Conservation (phyloP, 1,140 invertebrate genomes). For the Diabrotica virgifera region DNA sequence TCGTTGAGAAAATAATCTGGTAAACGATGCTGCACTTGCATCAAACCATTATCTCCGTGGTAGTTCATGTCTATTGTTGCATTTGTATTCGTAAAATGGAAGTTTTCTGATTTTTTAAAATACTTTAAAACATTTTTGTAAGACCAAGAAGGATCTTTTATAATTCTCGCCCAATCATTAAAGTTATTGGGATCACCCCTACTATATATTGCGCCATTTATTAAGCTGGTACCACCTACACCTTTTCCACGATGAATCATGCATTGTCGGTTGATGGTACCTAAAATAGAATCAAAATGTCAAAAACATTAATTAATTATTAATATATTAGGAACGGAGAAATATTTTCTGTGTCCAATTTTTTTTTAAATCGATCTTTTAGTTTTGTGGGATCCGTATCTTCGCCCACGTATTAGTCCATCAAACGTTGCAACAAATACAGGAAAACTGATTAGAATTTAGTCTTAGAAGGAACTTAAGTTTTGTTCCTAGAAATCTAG, state of each 20-base stretch:
- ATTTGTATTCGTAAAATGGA: conserved; percentile 7
- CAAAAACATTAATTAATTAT: too few species aligned
- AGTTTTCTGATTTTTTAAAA: conserved; percentile 56
- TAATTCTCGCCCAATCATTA: conserved; percentile 58
- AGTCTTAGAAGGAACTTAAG: too few species aligned
- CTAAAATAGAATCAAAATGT: too few species aligned
- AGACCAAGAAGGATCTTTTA: conserved; percentile 61
- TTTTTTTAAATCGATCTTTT: too few species aligned
- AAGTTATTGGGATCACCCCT: conserved; percentile 54
- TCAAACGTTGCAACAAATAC: too few species aligned
- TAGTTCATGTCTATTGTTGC: conserved; percentile 12
- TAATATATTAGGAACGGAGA: too few species aligned
- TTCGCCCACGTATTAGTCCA: too few species aligned
- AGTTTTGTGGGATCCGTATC: too few species aligned
- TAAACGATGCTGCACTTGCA: conserved; percentile 15
- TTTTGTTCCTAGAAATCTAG: too few species aligned
- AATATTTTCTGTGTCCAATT: too few species aligned
- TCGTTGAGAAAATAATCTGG: conserved; percentile 34
- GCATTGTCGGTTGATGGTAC: too few species aligned
- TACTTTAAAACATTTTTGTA: conserved; percentile 60
- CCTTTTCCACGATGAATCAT: conserved; percentile 47
- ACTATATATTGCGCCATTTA: conserved; percentile 51
- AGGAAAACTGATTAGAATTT: too few species aligned
- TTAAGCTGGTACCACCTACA: conserved; percentile 64
- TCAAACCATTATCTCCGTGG: conserved; percentile 17